Conservation (phyloP, 2,888 invertebrate genomes). For the Junonia oenone region DNA sequence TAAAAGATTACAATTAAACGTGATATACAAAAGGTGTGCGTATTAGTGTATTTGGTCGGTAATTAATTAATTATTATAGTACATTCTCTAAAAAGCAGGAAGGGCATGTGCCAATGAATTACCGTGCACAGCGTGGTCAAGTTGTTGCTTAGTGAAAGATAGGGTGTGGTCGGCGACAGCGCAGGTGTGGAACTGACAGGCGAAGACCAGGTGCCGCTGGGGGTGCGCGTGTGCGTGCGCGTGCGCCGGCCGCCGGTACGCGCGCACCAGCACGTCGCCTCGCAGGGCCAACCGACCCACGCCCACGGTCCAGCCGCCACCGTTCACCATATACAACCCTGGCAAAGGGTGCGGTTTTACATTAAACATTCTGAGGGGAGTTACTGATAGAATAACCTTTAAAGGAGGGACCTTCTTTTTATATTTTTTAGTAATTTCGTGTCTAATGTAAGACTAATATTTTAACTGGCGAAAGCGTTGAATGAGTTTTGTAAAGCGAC, state of each 20-base stretch:
- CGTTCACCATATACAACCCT: constrained; percentile 85
- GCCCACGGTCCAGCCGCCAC: constrained; percentile 82
- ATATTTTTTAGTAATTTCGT: too few relatives aligned
- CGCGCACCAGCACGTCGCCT: constrained; percentile 94
- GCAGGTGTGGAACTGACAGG: constrained; percentile 96
- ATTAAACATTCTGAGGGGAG: too few relatives aligned
- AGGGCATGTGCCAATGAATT: constrained; percentile 36
- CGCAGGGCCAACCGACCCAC: constrained; percentile 85
- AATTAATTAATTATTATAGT: background rate
- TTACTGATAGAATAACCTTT: too few relatives aligned
- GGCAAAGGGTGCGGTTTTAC: too few relatives aligned
- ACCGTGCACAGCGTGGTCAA: constrained; percentile 92
- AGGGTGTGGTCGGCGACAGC: constrained; percentile 92
- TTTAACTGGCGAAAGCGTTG: too few relatives aligned
- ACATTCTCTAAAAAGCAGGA: constrained; percentile 8
- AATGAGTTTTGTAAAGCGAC: too few relatives aligned
- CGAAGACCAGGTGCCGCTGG: constrained; percentile 85
- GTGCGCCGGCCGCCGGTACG: constrained; percentile 85
- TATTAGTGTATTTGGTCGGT: background rate
- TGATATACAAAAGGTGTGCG: background rate
- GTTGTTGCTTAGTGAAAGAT: constrained; percentile 90
- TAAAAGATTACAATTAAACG: background rate
- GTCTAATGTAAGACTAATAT: too few relatives aligned
- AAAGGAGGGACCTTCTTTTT: too few relatives aligned
- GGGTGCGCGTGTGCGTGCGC: constrained; percentile 37